phyloP scores from a whole-genome alignment of 2,888 invertebrate genomes.

The Megaustenia siamemsis region DNA sequence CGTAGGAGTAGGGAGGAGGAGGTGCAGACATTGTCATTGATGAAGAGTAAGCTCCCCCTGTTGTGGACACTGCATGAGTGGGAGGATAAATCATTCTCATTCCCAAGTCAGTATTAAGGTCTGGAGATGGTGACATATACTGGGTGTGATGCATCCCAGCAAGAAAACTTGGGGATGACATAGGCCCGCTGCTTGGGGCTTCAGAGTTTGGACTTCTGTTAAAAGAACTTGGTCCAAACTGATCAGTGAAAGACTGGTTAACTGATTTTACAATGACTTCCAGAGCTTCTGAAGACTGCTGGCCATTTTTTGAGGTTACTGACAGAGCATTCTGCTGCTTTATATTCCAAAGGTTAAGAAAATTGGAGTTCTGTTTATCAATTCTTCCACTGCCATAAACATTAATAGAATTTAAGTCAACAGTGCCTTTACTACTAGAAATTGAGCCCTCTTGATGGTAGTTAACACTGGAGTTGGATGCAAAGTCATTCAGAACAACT shows the following conservation, averaged over 20 bases:
- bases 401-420: background rate
- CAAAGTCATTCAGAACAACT: conserved; percentile 42
- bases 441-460: background rate
- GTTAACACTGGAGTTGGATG: background rate
- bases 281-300: conserved; percentile 6
- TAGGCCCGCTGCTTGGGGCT: conserved; percentile 7
- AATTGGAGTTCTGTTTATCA: background rate
- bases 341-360: conserved; percentile 18
- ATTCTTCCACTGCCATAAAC: conserved; percentile 27
- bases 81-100: conserved; percentile 24
- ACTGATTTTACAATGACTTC: conserved; percentile 40
- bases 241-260: conserved; percentile 23
- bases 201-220: conserved; percentile 36
- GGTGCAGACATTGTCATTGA: background rate
- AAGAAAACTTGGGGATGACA: conserved; percentile 32
- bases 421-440: background rate
- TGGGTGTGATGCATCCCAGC: background rate
- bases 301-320: background rate
- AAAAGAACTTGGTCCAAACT: conserved; percentile 4
- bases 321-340: conserved; percentile 16
- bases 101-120: background rate
- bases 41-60: background rate
- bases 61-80: background rate
- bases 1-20: background rate
- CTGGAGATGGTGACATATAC: background rate